Percentiles rank a stretch among this genome's conserved stretches.
Conservation (phyloP, 2,113 vertebrate species). For the Coryphaenoides rupestris region DNA sequence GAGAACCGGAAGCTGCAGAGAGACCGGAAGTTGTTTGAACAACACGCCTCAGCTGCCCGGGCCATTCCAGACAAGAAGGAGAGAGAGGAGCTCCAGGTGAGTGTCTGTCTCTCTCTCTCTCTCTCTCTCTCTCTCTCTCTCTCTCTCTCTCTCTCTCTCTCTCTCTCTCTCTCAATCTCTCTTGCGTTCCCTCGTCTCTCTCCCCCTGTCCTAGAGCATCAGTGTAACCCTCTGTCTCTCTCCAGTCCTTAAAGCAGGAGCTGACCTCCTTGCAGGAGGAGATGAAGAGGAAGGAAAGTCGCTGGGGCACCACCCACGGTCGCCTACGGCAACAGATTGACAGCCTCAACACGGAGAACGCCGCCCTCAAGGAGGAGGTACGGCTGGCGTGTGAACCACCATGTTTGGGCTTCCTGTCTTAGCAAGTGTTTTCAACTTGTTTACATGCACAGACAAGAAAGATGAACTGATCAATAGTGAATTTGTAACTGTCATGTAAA, state of each 20-base stretch:
- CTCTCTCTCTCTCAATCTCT: no score
- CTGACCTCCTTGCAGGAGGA: slow-evolving; percentile 86
- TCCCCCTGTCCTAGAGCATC: neutral
- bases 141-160: no score
- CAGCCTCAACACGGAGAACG: slow-evolving; percentile 79
- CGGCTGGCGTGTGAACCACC: no score
- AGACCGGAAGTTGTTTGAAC: slow-evolving; percentile 91
- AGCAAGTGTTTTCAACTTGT: no score
- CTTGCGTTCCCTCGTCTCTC: no score
- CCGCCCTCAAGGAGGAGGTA: slow-evolving; percentile 80
- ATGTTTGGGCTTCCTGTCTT: no score
- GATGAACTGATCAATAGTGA: no score
- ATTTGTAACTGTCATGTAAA: no score
- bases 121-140: no score
- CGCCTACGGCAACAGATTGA: slow-evolving; percentile 87
- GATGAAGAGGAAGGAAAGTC: slow-evolving; percentile 82
- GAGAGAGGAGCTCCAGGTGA: slow-evolving; percentile 91
- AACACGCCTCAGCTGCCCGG: slow-evolving; percentile 78
- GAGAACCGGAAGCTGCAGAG: slow-evolving; percentile 88
- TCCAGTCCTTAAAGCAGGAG: slow-evolving; percentile 85
- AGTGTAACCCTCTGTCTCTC: neutral
- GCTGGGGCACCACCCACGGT: slow-evolving; percentile 82
- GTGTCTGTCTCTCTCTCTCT: no score
- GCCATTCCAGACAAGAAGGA: slow-evolving; percentile 93
- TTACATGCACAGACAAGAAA: no score